Base-by-base conservation (phyloP, 2,113 vertebrate species). In the Hippopotamus amphibius region DNA sequence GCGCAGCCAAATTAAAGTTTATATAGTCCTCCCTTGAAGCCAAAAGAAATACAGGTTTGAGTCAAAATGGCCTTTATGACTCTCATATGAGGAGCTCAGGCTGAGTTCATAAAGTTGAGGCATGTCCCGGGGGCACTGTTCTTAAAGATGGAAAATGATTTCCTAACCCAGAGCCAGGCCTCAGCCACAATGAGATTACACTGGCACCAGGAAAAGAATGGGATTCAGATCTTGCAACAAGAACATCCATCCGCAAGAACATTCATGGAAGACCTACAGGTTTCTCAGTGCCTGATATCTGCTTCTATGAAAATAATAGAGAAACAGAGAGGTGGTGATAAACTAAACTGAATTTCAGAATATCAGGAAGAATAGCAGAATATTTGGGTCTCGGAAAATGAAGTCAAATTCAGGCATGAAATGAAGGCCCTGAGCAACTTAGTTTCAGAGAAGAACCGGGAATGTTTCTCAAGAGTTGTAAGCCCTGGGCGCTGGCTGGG, bases 21-120 rank as follows among this genome's bases (percentile, higher is more conserved):
- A 76, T 74, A 80, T 37, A 88, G 77, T 86, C 94, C 68, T 83
- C 57, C 63, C 30, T 28, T 55, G 57, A 97, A 86, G 94, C 96
- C 97, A 96, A 97, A 84, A 96, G 95, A 96, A 98, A 97, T 83
- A 93, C 0, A 79, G 46, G 26, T 69, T 96, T 84, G 84, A 92
- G 93, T 96, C 84, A 90, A 96, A 96, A 69, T 61, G 81, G 81
- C 33, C 72, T 94, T 90, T 90, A 85, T 33, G 81, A 79, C 19
- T 91, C 63, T 85, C n/a, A 7, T 1, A 17, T 6, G 41, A 81
- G 87, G 59, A 88, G 41, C 37, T 22, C 55, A 21, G 85, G 80
- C 90, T 85, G 88, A 81, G 84, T 77, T 96, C 24, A 30, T 84
- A 30, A 37, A 90, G 72, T 30, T 0, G 33, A 88, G 66, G 33